A percentile compares a stretch with the other conserved stretches of the same genome.
Conservation (phyloP, 2,797 vertebrate genomes). For the Eurystomus glaucurus region DNA sequence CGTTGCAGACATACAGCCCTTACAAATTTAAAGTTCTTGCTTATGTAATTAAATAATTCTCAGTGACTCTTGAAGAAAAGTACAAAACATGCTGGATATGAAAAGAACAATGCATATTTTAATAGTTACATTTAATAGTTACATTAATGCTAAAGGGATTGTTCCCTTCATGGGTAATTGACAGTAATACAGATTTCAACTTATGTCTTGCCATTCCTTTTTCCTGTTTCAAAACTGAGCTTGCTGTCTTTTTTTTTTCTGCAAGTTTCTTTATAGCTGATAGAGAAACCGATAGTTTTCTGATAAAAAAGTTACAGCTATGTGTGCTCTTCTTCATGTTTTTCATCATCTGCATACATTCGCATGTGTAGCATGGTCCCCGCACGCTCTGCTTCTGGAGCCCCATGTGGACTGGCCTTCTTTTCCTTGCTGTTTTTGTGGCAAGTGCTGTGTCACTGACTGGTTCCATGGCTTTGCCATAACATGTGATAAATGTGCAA, state of each 20-base stretch:
- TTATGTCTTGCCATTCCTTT: not conserved
- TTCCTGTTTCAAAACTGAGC: not conserved
- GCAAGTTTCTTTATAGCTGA: not conserved
- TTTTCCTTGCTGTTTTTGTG: rapidly evolving
- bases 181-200: not conserved
- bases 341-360: not conserved
- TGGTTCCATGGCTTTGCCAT: not conserved
- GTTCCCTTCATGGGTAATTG: not conserved
- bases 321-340: not conserved
- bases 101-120: constrained; percentile 24
- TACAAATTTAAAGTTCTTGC: constrained; percentile 19
- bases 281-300: not conserved
- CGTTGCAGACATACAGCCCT: not conserved
- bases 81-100: not conserved
- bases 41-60: constrained; percentile 33
- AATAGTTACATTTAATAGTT: not conserved
- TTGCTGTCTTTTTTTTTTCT: not conserved
- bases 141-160: not conserved
- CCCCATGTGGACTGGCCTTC: rapidly evolving
- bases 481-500: not conserved
- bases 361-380: rapidly evolving
- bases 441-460: not conserved
- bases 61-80: not conserved
- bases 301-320: not conserved
- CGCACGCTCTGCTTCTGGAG: rapidly evolving